Conservation (phyloP, 2,888 invertebrate species). For the Scaptomyza caliginosa region DNA sequence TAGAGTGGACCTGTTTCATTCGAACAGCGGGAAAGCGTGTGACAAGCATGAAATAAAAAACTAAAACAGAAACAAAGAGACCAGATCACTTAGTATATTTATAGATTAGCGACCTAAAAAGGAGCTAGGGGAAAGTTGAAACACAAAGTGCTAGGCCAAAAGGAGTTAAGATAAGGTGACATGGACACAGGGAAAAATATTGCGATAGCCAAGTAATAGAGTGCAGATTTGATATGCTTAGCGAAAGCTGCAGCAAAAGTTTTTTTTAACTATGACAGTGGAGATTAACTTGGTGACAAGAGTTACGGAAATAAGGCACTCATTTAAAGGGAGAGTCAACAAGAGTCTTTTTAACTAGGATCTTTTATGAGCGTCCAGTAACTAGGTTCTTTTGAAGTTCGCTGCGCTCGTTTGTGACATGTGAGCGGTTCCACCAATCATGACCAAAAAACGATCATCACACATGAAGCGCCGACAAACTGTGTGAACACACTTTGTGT, state of each 20-base stretch:
- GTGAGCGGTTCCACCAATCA: constrained; percentile 71
- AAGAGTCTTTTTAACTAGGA: not conserved
- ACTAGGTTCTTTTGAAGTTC: constrained; percentile 44
- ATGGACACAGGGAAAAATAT: constrained; percentile 1
- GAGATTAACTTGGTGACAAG: not conserved
- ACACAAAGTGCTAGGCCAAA: constrained; percentile 26
- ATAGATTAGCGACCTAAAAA: constrained; percentile 53
- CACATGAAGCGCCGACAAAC: constrained; percentile 31
- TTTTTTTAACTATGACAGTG: not conserved
- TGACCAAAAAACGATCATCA: constrained; percentile 37
- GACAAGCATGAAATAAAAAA: constrained; percentile 31
- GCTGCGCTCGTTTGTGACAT: constrained; percentile 73
- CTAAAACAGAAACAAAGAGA: not conserved
- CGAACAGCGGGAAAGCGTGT: constrained; percentile 42
- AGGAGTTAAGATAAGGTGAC: constrained; percentile 40
- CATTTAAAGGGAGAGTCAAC: not conserved
- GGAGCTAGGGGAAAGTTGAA: constrained; percentile 46
- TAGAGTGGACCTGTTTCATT: constrained; percentile 18
- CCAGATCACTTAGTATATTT: constrained; percentile 50
- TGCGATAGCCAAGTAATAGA: constrained; percentile 14
- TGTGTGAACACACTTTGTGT: not conserved
- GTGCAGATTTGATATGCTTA: constrained; percentile 28
- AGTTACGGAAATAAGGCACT: not conserved
- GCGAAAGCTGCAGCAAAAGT: constrained; percentile 39
- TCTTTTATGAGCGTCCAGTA: constrained; percentile 12